A percentile compares a stretch with the other conserved stretches of the same genome.
These are phyloP conservation scores for Clistopyga incitator DNA, from an alignment of 2,888 invertebrate genomes.

Conservation along the genomic window DNA sequence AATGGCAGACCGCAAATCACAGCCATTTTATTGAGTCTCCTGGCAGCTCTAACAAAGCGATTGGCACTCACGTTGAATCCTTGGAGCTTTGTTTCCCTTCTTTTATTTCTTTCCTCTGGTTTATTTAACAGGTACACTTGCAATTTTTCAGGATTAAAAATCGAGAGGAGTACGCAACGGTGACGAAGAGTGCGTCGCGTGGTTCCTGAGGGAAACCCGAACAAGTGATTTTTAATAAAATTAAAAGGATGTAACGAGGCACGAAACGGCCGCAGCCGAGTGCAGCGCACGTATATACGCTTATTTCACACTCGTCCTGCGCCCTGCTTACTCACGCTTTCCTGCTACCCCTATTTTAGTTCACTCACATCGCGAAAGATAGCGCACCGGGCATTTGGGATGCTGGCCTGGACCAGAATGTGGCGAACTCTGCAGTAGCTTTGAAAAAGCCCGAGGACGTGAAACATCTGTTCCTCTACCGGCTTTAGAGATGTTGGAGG, in stretches of 20 bases:
- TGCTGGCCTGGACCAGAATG: constrained; percentile 80
- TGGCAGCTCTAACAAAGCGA: constrained; percentile 48
- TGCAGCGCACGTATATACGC: constrained; percentile 56
- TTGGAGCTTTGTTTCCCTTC: constrained; percentile 1
- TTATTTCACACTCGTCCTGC: constrained; percentile 62
- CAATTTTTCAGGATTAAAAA: not conserved
- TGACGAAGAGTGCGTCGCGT: not conserved
- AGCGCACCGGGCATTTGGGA: constrained; percentile 71
- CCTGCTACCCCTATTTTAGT: constrained; percentile 58
- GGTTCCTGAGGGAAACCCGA: not conserved
- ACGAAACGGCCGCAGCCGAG: constrained; percentile 64
- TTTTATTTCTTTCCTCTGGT: not conserved
- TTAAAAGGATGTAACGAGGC: constrained; percentile 58
- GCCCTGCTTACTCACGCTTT: constrained; percentile 59
- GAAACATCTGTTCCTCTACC: constrained; percentile 49
- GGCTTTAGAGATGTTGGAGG: not conserved
- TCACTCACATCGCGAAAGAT: constrained; percentile 69
- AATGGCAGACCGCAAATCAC: constrained; percentile 73
- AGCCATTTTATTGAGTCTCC: constrained; percentile 76
- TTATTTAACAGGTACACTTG: not conserved
- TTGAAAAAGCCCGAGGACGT: not conserved
- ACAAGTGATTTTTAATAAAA: constrained; percentile 54
- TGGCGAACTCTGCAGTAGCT: constrained; percentile 78
- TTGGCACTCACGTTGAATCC: constrained; percentile 45
- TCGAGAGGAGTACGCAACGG: not conserved